phyloP scores from a whole-genome alignment of 2,797 vertebrate genomes.

The Paedocypris micromegethes region DNA sequence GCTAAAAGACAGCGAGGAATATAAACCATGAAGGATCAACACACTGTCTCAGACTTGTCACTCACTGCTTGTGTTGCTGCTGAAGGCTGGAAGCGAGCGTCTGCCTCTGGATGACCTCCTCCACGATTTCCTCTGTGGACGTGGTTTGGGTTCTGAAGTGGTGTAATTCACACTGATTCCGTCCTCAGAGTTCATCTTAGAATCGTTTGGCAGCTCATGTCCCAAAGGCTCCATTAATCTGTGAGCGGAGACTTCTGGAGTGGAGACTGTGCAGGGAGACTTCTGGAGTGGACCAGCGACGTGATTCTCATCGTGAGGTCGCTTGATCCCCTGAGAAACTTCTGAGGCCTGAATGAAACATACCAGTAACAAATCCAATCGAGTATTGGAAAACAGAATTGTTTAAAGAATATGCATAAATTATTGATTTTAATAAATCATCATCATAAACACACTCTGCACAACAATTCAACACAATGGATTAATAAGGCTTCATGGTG shows the following conservation, averaged over 20 bases:
- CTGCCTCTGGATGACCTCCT: slow-evolving; percentile 66
- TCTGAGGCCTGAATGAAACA: slow-evolving; percentile 39
- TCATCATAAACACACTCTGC: no score
- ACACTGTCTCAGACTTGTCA: not conserved
- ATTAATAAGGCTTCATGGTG: no score
- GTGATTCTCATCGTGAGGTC: slow-evolving; percentile 54
- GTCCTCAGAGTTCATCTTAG: slow-evolving; percentile 17
- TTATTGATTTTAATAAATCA: no score
- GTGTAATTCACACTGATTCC: slow-evolving; percentile 16
- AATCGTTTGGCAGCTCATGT: slow-evolving; percentile 26
- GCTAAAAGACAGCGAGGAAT: slow-evolving; percentile 50
- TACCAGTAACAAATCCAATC: not conserved
- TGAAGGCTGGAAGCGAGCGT: slow-evolving; percentile 64
- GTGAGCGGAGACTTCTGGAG: slow-evolving; percentile 51
- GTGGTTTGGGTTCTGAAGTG: slow-evolving; percentile 41
- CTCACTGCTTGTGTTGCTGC: slow-evolving; percentile 61
- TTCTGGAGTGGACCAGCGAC: slow-evolving; percentile 54
- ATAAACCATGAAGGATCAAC: not conserved
- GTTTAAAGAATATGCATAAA: not conserved
- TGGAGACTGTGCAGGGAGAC: slow-evolving; percentile 56
- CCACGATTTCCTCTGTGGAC: slow-evolving; percentile 65
- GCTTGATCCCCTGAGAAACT: slow-evolving; percentile 50
- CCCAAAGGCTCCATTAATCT: slow-evolving; percentile 6
- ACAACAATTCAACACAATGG: no score
- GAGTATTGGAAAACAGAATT: not conserved